Conservation (phyloP, 2,113 vertebrate genomes). For the Centropristis striata region DNA sequence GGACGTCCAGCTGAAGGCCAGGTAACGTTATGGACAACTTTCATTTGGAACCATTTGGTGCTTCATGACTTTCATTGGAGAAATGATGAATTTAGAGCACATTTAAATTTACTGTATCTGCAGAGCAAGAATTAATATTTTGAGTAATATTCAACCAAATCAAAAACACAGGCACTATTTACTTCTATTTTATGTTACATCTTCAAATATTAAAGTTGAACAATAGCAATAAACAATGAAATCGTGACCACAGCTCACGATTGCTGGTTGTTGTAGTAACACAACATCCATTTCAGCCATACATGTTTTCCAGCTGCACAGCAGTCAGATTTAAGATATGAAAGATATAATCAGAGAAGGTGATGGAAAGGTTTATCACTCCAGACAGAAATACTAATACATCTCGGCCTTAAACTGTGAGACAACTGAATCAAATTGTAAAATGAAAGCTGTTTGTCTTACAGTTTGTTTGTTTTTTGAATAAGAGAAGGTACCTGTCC, state of each 20-base stretch:
- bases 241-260: not conserved
- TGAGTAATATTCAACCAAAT: not conserved
- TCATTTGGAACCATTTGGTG: not conserved
- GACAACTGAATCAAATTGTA: not conserved
- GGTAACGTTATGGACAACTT: too few species aligned
- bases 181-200: not conserved
- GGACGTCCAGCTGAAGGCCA: too few species aligned
- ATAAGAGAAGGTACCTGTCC: not conserved
- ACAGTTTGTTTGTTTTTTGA: not conserved
- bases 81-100: not conserved
- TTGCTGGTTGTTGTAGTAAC: conserved; percentile 7
- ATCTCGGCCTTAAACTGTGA: not conserved
- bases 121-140: not conserved
- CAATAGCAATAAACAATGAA: not conserved
- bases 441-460: not conserved
- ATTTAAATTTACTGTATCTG: not conserved
- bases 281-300: not conserved
- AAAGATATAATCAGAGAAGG: not conserved
- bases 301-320: not conserved
- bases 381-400: not conserved
- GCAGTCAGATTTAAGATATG: not conserved
- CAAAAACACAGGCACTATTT: not conserved
- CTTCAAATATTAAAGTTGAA: not conserved
- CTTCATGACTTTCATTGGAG: not conserved
- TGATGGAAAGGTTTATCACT: not conserved